Evolutionary conservation across 2,113 vertebrate species (phyloP), one percentile per base, ranked within the genome.

Genomic region (Pelecanus crispus): DNA sequence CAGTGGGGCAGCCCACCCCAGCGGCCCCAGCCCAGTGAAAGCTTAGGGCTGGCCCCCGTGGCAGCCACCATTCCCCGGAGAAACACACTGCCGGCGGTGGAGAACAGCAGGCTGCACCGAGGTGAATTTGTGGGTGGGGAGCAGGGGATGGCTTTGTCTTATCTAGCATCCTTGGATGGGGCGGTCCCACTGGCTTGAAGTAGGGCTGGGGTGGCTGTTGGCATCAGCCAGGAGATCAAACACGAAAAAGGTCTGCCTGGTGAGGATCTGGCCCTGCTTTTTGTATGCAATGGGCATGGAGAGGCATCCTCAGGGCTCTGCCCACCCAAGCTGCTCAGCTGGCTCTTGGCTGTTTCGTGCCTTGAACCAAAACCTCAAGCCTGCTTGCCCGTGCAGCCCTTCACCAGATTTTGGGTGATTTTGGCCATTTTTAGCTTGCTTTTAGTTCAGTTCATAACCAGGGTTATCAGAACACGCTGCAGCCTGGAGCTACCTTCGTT

Each of bases 1-100:
- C 98, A 98, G 10, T 99, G 99, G 99, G 99, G 98, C 59, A 99
- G 99, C 92, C 99, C 99, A 0, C 99, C 98, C 6, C 97, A 98
- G 31, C 97, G 98, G 13, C 98, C 98, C 52, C 98, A 98, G 36
- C 95, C 98, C 1, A 71, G 98, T 2, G 99, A 99, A 56, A 86
- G 89, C 50, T 93, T 97, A 78, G 95, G 98, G 77, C 81, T 98
- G 9, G 77, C 97, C 10, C 96, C 98, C 32, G 81, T 96, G 7
- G 97, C 98, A 11, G 98, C 99, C 22, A 99, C 99, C 86, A 99
- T 99, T 97, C 99, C 99, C 28, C 98, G 99, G 71, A 99, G 99
- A 89, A 99, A 99, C 92, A 99, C 99, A 0, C 98, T 99, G n/a
- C 99, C 99, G 0, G 99, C 99, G 0, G 98, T 99, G 86, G 99